Conservation (phyloP, 2,113 vertebrate genomes). For the Catharus bicknelli region DNA sequence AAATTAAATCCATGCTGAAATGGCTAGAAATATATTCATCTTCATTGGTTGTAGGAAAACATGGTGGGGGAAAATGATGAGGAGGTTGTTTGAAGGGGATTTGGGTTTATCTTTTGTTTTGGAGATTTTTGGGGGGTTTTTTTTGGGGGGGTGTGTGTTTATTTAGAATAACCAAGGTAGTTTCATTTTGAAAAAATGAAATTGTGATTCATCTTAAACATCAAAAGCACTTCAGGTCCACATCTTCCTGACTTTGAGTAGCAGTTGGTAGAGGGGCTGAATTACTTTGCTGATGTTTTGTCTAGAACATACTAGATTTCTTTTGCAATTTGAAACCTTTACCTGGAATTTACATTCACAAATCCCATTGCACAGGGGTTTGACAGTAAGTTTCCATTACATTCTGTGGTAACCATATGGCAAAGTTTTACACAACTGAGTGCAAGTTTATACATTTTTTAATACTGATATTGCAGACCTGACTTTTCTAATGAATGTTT, state of each 20-base stretch:
- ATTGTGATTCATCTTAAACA: not conserved
- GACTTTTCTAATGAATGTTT: not conserved
- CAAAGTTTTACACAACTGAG: not conserved
- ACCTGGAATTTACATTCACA: not conserved
- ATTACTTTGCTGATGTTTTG: not conserved
- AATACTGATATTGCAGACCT: not conserved
- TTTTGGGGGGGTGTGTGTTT: fast-evolving
- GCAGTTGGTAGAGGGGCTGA: not conserved
- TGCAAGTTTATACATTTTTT: not conserved
- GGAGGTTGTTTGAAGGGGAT: not conserved
- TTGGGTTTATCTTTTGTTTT: not conserved
- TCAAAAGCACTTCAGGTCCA: not conserved
- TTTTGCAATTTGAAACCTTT: not conserved
- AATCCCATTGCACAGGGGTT: not conserved
- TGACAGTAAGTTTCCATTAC: not conserved
- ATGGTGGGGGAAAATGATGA: fast-evolving
- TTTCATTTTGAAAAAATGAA: not conserved
- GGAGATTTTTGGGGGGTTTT: fast-evolving
- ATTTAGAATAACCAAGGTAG: not conserved
- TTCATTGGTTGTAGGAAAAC: not conserved
- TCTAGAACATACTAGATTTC: not conserved
- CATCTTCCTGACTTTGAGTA: not conserved
- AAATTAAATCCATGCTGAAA: not conserved
- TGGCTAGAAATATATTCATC: not conserved
- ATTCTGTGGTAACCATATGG: not conserved